These are phyloP conservation scores for Porites rus DNA, from an alignment of 92 coral and sea anemone genomes.

Conservation along the genomic window DNA sequence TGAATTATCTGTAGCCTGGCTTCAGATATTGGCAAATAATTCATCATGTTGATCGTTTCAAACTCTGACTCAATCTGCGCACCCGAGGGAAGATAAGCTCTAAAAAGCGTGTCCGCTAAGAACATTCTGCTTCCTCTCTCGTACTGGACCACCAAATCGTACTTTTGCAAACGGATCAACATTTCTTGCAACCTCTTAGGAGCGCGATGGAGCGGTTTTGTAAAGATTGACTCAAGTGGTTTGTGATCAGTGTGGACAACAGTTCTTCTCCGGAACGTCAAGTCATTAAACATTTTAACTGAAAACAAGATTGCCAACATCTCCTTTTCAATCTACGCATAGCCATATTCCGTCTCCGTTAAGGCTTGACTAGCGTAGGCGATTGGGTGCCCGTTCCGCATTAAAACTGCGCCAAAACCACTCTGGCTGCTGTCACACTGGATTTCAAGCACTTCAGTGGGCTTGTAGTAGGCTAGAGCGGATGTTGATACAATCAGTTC, in stretches of 20 bases:
- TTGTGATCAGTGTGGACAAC: slow-evolving; percentile 26
- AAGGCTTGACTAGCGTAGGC: slow-evolving; percentile 35
- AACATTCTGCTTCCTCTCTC: slow-evolving; percentile 55
- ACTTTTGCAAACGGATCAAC: slow-evolving; percentile 56
- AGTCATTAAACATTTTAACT: slow-evolving; percentile 38
- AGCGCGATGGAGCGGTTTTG: slow-evolving; percentile 41
- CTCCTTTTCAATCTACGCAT: slow-evolving; percentile 47
- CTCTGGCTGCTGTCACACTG: slow-evolving; percentile 46
- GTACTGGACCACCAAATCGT: slow-evolving; percentile 53
- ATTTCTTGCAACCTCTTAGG: slow-evolving; percentile 59
- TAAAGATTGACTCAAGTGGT: slow-evolving; percentile 38
- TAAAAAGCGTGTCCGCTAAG: slow-evolving; percentile 62
- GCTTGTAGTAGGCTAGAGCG: slow-evolving; percentile 14
- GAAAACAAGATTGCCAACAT: slow-evolving; percentile 44
- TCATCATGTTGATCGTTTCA: slow-evolving; percentile 54
- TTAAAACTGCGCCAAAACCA: slow-evolving; percentile 34
- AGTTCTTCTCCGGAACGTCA: slow-evolving; percentile 28
- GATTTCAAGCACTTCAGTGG: neutral
- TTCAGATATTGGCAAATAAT: slow-evolving; percentile 56
- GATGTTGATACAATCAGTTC: slow-evolving; percentile 1
- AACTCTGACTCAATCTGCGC: slow-evolving; percentile 35
- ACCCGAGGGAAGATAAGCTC: slow-evolving; percentile 15
- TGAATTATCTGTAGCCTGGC: slow-evolving; percentile 36
- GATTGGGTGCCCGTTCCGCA: slow-evolving; percentile 38
- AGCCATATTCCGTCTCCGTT: slow-evolving; percentile 36